A percentile compares a stretch with the other conserved stretches of the same genome.
Evolutionary conservation across 2,797 vertebrate species (phyloP).

Genomic region (Rachycentron canadum): DNA sequence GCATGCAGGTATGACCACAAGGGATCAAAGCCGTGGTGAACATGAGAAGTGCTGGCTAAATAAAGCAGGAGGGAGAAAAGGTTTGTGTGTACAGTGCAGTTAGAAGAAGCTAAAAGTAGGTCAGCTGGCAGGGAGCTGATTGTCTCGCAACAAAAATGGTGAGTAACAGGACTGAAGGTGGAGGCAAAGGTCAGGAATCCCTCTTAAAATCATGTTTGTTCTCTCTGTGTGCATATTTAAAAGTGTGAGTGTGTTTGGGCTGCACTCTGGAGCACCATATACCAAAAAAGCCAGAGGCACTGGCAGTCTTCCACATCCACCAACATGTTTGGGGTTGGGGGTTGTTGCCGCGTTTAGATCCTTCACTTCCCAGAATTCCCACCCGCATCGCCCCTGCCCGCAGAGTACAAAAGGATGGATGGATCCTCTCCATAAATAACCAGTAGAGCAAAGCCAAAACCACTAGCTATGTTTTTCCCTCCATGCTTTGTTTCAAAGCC

Average conservation of each 20-base stretch:
- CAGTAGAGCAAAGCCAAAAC: slow-evolving; percentile 75
- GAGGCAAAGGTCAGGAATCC: slow-evolving; percentile 64
- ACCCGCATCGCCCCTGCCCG: slow-evolving; percentile 73
- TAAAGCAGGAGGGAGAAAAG: slow-evolving; percentile 38
- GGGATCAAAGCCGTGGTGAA: slow-evolving; percentile 30
- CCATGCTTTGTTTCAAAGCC: slow-evolving; percentile 72
- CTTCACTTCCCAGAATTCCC: slow-evolving; percentile 78
- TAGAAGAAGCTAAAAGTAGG: slow-evolving; percentile 71
- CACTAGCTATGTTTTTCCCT: slow-evolving; percentile 71
- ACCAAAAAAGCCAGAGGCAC: slow-evolving; percentile 62
- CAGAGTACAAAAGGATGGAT: slow-evolving; percentile 79
- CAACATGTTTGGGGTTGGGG: slow-evolving; percentile 36
- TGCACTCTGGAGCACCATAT: slow-evolving; percentile 46
- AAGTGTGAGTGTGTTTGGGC: slow-evolving; percentile 10
- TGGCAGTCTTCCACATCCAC: slow-evolving; percentile 44
- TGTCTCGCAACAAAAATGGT: slow-evolving; percentile 54
- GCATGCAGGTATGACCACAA: slow-evolving; percentile 44
- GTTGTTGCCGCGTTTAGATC: slow-evolving; percentile 65
- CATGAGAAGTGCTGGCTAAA: slow-evolving; percentile 34
- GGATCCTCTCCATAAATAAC: slow-evolving; percentile 85
- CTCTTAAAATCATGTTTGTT: slow-evolving; percentile 34
- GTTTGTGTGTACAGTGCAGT: slow-evolving; percentile 32
- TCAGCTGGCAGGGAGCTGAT: slow-evolving; percentile 55
- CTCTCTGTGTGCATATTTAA: slow-evolving; percentile 44
- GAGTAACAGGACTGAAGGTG: slow-evolving; percentile 51